Evolutionary conservation across 2,888 invertebrate genomes (phyloP).

Genomic region (Agonopterix heracliana): DNA sequence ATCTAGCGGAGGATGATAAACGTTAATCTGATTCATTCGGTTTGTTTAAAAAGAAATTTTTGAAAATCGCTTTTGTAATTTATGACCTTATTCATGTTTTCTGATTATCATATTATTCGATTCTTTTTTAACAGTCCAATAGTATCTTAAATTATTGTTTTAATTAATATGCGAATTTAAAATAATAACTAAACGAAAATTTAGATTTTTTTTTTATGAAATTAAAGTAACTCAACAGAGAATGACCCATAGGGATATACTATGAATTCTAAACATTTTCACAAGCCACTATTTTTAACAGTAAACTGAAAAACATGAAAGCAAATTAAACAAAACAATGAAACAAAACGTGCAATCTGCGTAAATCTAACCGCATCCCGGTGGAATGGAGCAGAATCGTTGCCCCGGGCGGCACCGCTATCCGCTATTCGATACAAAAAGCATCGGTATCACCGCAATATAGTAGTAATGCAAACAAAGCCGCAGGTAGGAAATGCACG

Average conservation of each 20-base stretch:
- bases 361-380: constrained; percentile 30
- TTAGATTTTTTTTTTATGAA: too few relatives aligned
- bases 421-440: constrained; percentile 51
- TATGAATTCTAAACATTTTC: too few relatives aligned
- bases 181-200: too few relatives aligned
- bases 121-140: too few relatives aligned
- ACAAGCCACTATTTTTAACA: background rate
- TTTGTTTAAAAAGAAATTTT: constrained; percentile 15
- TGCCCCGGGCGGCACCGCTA: constrained; percentile 23
- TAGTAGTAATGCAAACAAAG: constrained; percentile 54
- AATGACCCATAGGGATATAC: too few relatives aligned
- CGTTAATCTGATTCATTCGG: constrained; percentile 13
- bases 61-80: background rate
- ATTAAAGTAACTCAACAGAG: too few relatives aligned
- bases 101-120: background rate
- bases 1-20: constrained; percentile 38
- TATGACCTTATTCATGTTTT: background rate
- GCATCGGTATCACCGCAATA: constrained; percentile 44
- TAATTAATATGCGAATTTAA: too few relatives aligned
- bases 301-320: background rate
- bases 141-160: too few relatives aligned
- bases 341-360: constrained; percentile 13
- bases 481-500: constrained; percentile 45
- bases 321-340: constrained; percentile 3
- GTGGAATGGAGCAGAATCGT: constrained; percentile 13